Conservation (phyloP, 2,797 vertebrate species). For the Sebastiscus tertius region DNA sequence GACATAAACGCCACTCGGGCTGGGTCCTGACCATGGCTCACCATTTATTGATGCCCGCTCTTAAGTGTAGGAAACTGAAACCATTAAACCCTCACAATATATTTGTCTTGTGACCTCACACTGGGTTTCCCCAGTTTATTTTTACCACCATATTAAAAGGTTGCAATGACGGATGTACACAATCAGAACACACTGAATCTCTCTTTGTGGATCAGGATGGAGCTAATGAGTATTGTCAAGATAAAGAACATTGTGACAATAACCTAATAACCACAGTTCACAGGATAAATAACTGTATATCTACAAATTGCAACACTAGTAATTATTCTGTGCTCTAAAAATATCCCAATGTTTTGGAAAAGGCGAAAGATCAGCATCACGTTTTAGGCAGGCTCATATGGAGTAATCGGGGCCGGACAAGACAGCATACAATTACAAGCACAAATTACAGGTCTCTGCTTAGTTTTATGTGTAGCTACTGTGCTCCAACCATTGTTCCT, state of each 20-base stretch:
- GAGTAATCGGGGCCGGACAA: slow-evolving; percentile 34
- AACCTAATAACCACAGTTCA: slow-evolving; percentile 47
- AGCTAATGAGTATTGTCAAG: slow-evolving; percentile 57
- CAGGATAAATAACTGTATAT: slow-evolving; percentile 42
- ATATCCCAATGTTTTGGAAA: slow-evolving; percentile 17
- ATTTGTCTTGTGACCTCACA: slow-evolving; percentile 1
- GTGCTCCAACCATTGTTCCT: slow-evolving; percentile 48
- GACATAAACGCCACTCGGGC: no score
- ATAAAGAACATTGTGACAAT: slow-evolving; percentile 52
- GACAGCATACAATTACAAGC: slow-evolving; percentile 67
- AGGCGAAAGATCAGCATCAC: slow-evolving; percentile 27
- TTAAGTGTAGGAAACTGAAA: not conserved
- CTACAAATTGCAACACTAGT: slow-evolving; percentile 39
- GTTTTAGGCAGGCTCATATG: slow-evolving; percentile 4
- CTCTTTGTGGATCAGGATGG: slow-evolving; percentile 20
- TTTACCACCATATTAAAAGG: slow-evolving; percentile 1
- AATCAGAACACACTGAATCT: not conserved
- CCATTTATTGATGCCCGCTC: not conserved
- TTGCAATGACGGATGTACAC: slow-evolving; percentile 1
- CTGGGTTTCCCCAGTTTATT: slow-evolving; percentile 18
- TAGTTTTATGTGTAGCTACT: slow-evolving; percentile 49
- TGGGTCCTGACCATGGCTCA: not conserved
- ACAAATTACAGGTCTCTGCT: slow-evolving; percentile 64
- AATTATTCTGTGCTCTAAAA: slow-evolving; percentile 56
- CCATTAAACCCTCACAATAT: not conserved